Evolutionary conservation across 2,797 vertebrate species (phyloP).

Genomic region (Leptatherina wallacei): DNA sequence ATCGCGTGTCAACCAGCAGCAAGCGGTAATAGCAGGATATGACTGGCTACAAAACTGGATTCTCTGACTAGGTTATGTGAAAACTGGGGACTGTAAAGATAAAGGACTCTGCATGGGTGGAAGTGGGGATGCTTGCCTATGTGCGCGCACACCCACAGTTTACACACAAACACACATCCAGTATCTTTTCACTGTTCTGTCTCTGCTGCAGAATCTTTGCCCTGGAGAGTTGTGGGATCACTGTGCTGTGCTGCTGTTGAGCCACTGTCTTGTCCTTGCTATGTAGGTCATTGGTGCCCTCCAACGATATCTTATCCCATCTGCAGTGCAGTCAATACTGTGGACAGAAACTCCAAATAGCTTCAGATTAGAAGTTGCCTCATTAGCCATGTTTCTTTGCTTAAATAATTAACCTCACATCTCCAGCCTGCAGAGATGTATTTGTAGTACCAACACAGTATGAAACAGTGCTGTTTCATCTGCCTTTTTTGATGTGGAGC

Average conservation of each 20-base stretch:
- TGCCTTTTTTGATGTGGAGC: slow-evolving; percentile 44
- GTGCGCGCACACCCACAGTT: slow-evolving; percentile 1
- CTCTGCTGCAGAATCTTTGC: slow-evolving; percentile 65
- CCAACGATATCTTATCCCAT: slow-evolving; percentile 74
- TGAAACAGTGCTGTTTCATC: slow-evolving; percentile 38
- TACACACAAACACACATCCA: slow-evolving; percentile 36
- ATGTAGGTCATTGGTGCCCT: slow-evolving; percentile 79
- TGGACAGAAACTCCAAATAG: slow-evolving; percentile 74
- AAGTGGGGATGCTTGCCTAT: slow-evolving; percentile 33
- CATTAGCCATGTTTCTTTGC: slow-evolving; percentile 77
- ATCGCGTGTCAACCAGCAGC: slow-evolving; percentile 70
- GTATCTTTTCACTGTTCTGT: slow-evolving; percentile 36
- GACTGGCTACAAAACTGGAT: slow-evolving; percentile 70
- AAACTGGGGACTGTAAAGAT: slow-evolving; percentile 54
- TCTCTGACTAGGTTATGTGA: slow-evolving; percentile 67
- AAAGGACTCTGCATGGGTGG: slow-evolving; percentile 62
- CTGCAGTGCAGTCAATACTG: slow-evolving; percentile 78
- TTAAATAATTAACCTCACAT: slow-evolving; percentile 73
- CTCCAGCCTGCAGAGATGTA: slow-evolving; percentile 31
- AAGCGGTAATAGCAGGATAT: slow-evolving; percentile 70
- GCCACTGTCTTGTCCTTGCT: slow-evolving; percentile 76
- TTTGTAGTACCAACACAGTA: slow-evolving; percentile 10
- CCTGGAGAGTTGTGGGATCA: slow-evolving; percentile 71
- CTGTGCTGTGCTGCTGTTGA: slow-evolving; percentile 61
- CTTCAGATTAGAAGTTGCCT: slow-evolving; percentile 75